Base-by-base conservation (phyloP, 2,888 invertebrate species). In the Cancer borealis region DNA sequence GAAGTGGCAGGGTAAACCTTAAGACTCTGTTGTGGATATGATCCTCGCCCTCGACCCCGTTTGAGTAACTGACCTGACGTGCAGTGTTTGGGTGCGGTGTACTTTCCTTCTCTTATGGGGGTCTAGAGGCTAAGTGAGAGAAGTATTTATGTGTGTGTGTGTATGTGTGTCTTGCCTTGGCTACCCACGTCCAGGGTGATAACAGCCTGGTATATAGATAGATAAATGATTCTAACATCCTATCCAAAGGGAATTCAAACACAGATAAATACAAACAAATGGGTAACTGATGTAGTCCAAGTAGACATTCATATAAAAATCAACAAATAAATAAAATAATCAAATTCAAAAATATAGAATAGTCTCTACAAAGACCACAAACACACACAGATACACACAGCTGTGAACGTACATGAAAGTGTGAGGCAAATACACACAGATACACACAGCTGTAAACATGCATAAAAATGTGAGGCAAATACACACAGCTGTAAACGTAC, bases 381-480 rank as follows among this genome's bases (percentile, higher is more conserved):
- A 21, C 0, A 73, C 66, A 73, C n/a, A 73, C 54, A 54, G 54
- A 8, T 54, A 54, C 39, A 39, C 39, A 39, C 39, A 39, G 39
- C 21, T 30, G 8, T n/a, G 5, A 49, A 92, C 94, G 88, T 45
- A 95, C 95, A 91, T 45, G 94, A 94, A 1, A 95, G 92, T 8
- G 95, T 95, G 12, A 95, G 88, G 47, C 39, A 39, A n/a, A 21
- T 3, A 73, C n/a, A 73, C 26, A 73, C 3, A 73, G n/a, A n/a
- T 26, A 73, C 4, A n/a, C 73, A 73, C 73, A 73, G 39, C 21
- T 30, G 8, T n/a, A 14, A 49, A 92, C 94, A 87, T 45, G 95
- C 95, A 91, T 45, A 93, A 94, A 1, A 95, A 92, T 8, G 95
- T 95, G 12, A 95, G 88, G 47, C 39, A 39, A n/a, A 21, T 3